Base-by-base conservation (phyloP, 2,888 invertebrate species). In the Lymantria dispar region DNA sequence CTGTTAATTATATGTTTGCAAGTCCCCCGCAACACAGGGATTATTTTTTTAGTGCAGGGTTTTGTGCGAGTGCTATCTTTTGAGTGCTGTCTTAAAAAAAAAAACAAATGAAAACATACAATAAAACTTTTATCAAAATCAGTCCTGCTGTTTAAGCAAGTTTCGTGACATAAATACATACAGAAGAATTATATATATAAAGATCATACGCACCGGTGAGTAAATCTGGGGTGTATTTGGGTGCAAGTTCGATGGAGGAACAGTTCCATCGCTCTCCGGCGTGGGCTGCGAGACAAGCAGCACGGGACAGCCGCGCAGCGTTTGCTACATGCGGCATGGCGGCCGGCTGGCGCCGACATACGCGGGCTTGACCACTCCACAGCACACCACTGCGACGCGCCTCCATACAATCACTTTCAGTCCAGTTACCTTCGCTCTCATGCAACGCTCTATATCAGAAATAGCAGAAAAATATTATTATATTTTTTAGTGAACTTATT, bases 191-290 rank as follows among this genome's bases (percentile, higher is more conserved):
- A n/a, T n/a, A n/a, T n/a, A n/a, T 30, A 30, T 30, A 33, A 33
- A 33, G 3, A 33, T n/a, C n/a, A 36, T 54, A 56, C 66, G 45
- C 79, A 96, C 97, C 96, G 87, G 95, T 93, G 1, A 95, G 93
- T 59, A 97, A 86, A 80, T 97, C 97, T 8, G 95, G 94, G n/a
- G 94, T 93, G 64, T 94, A 93, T 65, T 92, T 92, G 0, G 97
- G 97, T 0, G 96, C 95, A 15, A 91, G 89, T 40, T 93, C 92
- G 47, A 96, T 92, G 42, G 95, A 94, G 53, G 96, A 95, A 85
- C 97, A 97, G 86, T 97, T 97, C 97, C 97, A 97, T 52, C 96
- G 88, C 57, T 95, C 92, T 68, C 95, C 93, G 29, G 92, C 90
- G 83, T 96, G 96, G 22, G 95, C 92, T 58, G 92, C 85, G 78